Evolutionary conservation across 2,113 vertebrate species (phyloP), one percentile per base, ranked within the genome.

Genomic region (Nansenia antarctica): DNA sequence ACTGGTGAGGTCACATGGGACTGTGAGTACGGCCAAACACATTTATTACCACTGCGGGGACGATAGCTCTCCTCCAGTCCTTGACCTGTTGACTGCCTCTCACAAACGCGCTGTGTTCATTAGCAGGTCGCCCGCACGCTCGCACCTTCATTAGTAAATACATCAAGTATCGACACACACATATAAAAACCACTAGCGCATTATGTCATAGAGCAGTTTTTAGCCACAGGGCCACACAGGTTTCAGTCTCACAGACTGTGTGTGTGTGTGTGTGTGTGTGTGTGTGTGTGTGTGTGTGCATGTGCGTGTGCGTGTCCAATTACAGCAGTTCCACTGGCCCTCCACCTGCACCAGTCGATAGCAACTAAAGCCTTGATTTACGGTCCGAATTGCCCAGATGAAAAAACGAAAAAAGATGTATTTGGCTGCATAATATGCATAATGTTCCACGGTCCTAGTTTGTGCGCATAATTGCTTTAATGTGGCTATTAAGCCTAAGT

Each of bases 401-500:
- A 87, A 92, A 93, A 92, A 70, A 77, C 87, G 80, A 53, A 73
- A 89, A 85, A 85, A 77, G 87, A 89, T 86, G 72, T 84, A 91
- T 24, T 88, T 81, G 71, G 15, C 69, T 45, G 79, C 68, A 79
- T 88, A 89, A 88, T 91, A 91, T 89, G 87, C 77, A 78, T 70
- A 90, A 90, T 87, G 88, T 92, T 88, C 89, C 87, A 89, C 91
- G 85, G 90, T 87, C 84, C 83, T 87, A 93, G 86, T 94, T 94
- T 94, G 89, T 91, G 91, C 91, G 92, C 90, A 93, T 96, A 95
- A 96, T 94, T 94, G 90, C 92, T 94, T 93, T 95, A 94, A 94
- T 95, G 94, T 93, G 92, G 94, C 93, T 93, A 96, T 96, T 96
- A 96, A 93, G 93, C 88, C 93, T 96, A 96, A 96, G 94, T 96